Evolutionary conservation across 2,113 vertebrate species (phyloP).

Genomic region (Pseudorasbora parva): DNA sequence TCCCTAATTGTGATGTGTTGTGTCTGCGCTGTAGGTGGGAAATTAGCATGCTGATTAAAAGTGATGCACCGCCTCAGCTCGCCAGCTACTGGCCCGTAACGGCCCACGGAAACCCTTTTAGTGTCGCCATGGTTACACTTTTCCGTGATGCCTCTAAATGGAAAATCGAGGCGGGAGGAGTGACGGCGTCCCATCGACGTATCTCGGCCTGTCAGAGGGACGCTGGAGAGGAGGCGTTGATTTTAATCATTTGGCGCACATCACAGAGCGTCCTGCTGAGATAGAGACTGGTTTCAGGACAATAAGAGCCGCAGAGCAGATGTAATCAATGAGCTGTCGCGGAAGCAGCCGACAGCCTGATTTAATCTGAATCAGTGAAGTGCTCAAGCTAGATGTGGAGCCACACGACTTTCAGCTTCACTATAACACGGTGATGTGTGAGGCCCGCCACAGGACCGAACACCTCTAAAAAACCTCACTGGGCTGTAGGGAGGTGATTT

Average conservation of each 20-base stretch:
- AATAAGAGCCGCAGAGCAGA: neutral
- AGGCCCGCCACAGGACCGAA: no score
- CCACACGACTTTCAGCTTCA: neutral
- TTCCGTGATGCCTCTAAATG: neutral
- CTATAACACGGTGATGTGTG: neutral
- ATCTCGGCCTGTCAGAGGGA: constrained; percentile 5
- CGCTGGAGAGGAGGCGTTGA: neutral
- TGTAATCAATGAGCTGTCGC: constrained; percentile 9
- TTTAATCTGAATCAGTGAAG: constrained; percentile 26
- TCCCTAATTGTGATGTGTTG: constrained; percentile 28
- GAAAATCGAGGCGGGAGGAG: constrained; percentile 4
- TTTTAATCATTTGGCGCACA: constrained; percentile 8
- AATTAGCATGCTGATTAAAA: constrained; percentile 52
- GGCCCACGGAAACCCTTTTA: constrained; percentile 35
- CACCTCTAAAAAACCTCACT: neutral
- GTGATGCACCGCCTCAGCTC: neutral
- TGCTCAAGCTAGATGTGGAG: neutral
- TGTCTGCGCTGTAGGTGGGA: constrained; percentile 41
- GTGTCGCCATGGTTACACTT: constrained; percentile 42
- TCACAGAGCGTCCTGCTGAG: neutral
- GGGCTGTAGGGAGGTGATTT: neutral
- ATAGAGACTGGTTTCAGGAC: constrained; percentile 13
- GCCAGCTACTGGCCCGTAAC: constrained; percentile 24
- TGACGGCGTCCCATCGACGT: neutral
- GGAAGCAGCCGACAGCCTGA: neutral